Conservation (phyloP, 2,797 vertebrate genomes). For the Coilia nasus region DNA sequence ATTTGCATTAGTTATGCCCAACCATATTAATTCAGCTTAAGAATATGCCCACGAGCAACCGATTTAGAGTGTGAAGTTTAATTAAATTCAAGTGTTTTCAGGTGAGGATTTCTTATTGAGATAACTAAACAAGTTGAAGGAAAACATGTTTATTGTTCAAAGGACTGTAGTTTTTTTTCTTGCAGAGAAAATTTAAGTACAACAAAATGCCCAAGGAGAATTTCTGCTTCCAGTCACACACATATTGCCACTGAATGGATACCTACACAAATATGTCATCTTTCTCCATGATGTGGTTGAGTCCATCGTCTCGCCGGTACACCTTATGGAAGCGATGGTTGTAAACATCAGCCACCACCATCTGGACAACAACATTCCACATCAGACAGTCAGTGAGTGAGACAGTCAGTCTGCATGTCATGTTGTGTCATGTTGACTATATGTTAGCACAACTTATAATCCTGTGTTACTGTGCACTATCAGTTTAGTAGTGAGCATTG, state of each 20-base stretch:
- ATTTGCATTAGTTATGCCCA: too few relatives aligned
- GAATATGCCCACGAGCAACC: too few relatives aligned
- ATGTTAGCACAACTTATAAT: neutral
- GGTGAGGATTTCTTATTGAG: too few relatives aligned
- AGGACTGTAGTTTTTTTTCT: too few relatives aligned
- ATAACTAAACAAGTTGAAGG: too few relatives aligned
- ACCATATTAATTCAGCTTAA: too few relatives aligned
- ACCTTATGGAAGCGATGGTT: conserved; percentile 98
- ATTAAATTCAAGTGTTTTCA: too few relatives aligned
- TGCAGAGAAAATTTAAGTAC: neutral
- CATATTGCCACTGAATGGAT: neutral
- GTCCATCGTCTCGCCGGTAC: conserved; percentile 90
- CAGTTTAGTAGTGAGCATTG: too few relatives aligned
- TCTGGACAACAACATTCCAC: conserved; percentile 70
- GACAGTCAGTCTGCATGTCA: conserved; percentile 22
- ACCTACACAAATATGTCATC: conserved; percentile 98
- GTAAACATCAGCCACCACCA: conserved; percentile 97
- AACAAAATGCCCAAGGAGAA: neutral
- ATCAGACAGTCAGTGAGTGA: neutral
- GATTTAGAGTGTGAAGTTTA: too few relatives aligned
- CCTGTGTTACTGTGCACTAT: neutral
- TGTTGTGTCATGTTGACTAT: neutral
- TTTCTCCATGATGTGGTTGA: conserved; percentile 94
- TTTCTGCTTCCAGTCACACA: neutral
- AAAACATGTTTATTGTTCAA: too few relatives aligned